phyloP scores from a whole-genome alignment of 2,888 invertebrate species.

The Chrysopilus asiliformis region DNA sequence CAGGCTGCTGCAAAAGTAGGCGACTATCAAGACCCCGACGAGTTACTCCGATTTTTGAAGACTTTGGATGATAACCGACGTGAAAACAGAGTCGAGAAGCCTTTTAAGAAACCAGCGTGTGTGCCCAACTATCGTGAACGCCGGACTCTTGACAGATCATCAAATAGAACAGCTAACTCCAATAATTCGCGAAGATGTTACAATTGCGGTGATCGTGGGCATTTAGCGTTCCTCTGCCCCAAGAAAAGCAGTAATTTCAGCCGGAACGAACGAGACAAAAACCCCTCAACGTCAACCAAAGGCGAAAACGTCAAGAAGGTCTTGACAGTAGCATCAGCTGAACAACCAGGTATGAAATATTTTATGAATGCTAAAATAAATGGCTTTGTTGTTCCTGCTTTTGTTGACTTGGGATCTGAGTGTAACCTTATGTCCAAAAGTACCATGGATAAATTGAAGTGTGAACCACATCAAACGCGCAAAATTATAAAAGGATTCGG shows the following conservation, averaged over 20 bases:
- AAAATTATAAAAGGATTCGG: background rate
- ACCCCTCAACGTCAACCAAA: background rate
- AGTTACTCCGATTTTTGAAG: constrained; percentile 9
- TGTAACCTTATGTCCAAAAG: background rate
- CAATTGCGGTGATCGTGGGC: background rate
- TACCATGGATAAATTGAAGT: background rate
- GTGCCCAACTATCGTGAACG: too few species aligned
- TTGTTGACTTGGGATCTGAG: background rate
- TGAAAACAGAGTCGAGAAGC: background rate
- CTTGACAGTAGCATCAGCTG: background rate
- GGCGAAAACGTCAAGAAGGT: background rate
- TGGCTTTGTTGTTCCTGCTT: background rate
- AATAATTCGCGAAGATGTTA: background rate
- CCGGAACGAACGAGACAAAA: background rate
- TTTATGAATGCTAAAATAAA: too few species aligned
- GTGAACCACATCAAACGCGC: background rate
- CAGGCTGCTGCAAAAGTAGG: constrained; percentile 8
- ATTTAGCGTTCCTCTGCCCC: background rate
- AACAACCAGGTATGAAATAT: background rate
- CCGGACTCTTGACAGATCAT: too few species aligned
- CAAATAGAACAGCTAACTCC: background rate
- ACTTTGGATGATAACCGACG: background rate
- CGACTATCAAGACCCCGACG: constrained; percentile 7
- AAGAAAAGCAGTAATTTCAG: background rate
- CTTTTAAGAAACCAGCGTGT: too few species aligned